phyloP scores from a whole-genome alignment of 2,113 vertebrate genomes.

The Ranitomeya imitator region DNA sequence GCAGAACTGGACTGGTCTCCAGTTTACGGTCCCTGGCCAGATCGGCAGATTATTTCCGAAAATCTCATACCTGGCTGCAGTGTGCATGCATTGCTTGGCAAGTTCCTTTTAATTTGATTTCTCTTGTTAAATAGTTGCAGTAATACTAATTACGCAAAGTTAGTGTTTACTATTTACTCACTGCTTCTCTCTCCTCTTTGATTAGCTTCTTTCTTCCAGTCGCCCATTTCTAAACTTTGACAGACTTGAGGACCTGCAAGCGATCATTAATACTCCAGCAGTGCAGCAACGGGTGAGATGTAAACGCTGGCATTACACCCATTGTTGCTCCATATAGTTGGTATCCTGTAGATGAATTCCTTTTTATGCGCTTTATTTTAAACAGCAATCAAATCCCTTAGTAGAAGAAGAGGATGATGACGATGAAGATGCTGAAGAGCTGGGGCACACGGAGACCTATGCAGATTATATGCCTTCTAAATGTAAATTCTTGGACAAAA shows the following conservation, averaged over 20 bases:
- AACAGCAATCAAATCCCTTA: slow-evolving; percentile 74
- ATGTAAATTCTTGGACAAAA: slow-evolving; percentile 74
- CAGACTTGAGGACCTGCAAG: slow-evolving; percentile 79
- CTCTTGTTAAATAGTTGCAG: too few species aligned
- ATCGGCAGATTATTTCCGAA: too few species aligned
- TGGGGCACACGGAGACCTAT: slow-evolving; percentile 95
- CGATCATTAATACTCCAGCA: slow-evolving; percentile 82
- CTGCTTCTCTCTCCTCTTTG: slow-evolving; percentile 44
- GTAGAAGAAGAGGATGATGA: slow-evolving; percentile 94
- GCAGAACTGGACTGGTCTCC: too few species aligned
- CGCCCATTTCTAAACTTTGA: slow-evolving; percentile 75
- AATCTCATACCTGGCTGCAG: too few species aligned
- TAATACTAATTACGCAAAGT: too few species aligned
- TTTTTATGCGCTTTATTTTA: slow-evolving; percentile 61
- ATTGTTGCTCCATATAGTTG: too few species aligned
- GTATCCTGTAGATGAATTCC: neutral
- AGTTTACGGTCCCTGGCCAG: too few species aligned
- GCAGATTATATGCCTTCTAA: slow-evolving; percentile 94
- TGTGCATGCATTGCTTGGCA: too few species aligned
- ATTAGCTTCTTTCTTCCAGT: slow-evolving; percentile 78
- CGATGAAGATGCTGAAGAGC: slow-evolving; percentile 89
- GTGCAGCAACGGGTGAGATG: slow-evolving; percentile 25
- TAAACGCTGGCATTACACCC: neutral
- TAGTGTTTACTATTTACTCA: neutral
- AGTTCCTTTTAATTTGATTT: too few species aligned